Evolutionary conservation across 2,888 invertebrate species (phyloP).

Genomic region (Pycnomerus fuliginosus): DNA sequence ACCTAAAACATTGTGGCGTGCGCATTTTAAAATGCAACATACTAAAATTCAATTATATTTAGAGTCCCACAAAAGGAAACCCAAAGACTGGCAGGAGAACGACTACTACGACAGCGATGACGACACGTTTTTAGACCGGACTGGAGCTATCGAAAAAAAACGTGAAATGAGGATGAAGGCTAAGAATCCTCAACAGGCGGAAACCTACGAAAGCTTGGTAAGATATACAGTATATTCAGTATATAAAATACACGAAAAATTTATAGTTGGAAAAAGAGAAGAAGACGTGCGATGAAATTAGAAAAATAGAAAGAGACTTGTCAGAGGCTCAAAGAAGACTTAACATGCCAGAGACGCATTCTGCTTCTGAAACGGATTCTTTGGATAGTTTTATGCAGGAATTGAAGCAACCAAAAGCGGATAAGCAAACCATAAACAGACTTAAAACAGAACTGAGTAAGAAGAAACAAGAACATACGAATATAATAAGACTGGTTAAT

Average conservation of each 20-base stretch:
- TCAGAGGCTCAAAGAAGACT: conserved; percentile 49
- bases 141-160: conserved; percentile 88
- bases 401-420: conserved; percentile 55
- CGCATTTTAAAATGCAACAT: too few relatives aligned
- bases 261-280: conserved; percentile 63
- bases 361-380: conserved; percentile 60
- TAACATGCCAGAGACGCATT: background rate
- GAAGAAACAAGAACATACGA: conserved; percentile 67
- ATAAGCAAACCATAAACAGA: conserved; percentile 62
- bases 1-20: background rate
- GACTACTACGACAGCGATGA: conserved; percentile 95
- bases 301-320: conserved; percentile 60
- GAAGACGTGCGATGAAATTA: conserved; percentile 55
- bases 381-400: conserved; percentile 83
- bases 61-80: conserved; percentile 81
- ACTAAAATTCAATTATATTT: too few relatives aligned
- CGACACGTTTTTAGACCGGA: conserved; percentile 92
- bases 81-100: conserved; percentile 79
- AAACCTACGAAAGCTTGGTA: conserved; percentile 70
- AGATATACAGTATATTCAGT: too few relatives aligned
- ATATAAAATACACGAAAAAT: too few relatives aligned
- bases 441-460: conserved; percentile 69
- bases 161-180: conserved; percentile 73
- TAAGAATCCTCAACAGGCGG: conserved; percentile 60
- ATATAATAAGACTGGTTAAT: conserved; percentile 70